These are phyloP conservation scores for Bemisia tabaci DNA, from an alignment of 1,140 invertebrate genomes.

Conservation along the genomic window DNA sequence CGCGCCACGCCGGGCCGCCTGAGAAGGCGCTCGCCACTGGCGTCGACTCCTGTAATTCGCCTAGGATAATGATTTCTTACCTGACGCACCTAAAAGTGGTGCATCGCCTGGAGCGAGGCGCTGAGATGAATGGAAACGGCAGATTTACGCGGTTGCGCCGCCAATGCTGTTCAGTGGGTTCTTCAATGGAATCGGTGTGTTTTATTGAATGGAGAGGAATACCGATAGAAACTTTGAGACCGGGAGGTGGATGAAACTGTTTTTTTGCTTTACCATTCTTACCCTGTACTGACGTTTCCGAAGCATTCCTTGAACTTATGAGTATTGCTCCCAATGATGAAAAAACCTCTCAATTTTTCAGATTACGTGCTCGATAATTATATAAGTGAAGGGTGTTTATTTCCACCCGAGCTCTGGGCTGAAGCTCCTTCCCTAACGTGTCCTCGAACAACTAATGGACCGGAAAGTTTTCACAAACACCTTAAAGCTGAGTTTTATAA, in stretches of 20 bases:
- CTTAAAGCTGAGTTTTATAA: conserved; percentile 5
- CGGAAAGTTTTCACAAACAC: conserved; percentile 3
- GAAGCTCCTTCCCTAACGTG: background rate
- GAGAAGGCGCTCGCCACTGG: too few species aligned
- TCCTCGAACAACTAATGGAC: conserved; percentile 1
- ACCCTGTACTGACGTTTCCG: background rate
- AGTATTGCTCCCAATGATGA: conserved; percentile 6
- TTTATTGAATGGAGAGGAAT: too few species aligned
- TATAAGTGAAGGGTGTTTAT: conserved; percentile 4
- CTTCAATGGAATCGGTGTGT: too few species aligned
- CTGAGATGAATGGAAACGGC: too few species aligned
- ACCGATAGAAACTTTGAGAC: background rate
- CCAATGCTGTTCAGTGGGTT: too few species aligned
- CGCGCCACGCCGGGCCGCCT: too few species aligned
- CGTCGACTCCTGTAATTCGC: too few species aligned
- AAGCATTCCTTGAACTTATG: background rate
- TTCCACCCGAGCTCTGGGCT: conserved; percentile 7
- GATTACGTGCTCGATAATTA: conserved; percentile 4
- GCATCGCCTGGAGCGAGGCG: too few species aligned
- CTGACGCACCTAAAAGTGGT: too few species aligned
- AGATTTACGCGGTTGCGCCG: too few species aligned
- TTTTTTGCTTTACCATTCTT: background rate
- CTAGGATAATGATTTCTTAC: too few species aligned
- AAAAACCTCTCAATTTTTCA: conserved; percentile 3
- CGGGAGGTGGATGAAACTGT: background rate